Evolutionary conservation across 2,113 vertebrate species (phyloP).

Genomic region (Aphelocoma coerulescens): DNA sequence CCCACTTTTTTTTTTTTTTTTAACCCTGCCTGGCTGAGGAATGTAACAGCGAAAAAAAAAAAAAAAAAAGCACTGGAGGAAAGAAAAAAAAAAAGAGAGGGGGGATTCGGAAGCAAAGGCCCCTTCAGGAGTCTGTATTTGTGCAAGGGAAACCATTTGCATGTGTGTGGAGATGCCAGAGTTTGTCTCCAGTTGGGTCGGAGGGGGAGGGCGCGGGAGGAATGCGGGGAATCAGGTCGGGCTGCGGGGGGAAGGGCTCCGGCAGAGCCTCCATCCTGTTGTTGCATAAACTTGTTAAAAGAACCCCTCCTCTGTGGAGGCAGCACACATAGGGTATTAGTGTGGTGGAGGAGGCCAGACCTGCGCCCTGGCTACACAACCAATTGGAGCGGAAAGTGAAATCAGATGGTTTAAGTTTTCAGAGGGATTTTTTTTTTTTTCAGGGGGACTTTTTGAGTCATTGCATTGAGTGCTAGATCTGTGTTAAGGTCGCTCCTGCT

Average conservation of each 20-base stretch:
- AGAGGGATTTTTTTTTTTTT: slow-evolving; percentile 5
- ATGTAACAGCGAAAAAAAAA: neutral
- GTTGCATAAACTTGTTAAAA: slow-evolving; percentile 75
- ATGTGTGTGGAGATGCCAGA: slow-evolving; percentile 76
- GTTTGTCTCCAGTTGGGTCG: slow-evolving; percentile 74
- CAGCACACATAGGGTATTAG: slow-evolving; percentile 57
- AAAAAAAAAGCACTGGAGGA: neutral
- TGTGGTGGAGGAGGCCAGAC: slow-evolving; percentile 47
- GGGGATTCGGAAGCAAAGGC: slow-evolving; percentile 65
- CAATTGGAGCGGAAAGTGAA: slow-evolving; percentile 66
- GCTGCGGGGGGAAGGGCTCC: slow-evolving; percentile 72
- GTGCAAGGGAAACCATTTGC: slow-evolving; percentile 69
- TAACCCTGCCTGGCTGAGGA: slow-evolving; percentile 26
- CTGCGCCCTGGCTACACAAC: slow-evolving; percentile 53
- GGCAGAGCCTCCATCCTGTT: slow-evolving; percentile 70
- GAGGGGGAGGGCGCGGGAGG: slow-evolving; percentile 77
- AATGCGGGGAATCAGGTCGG: slow-evolving; percentile 85
- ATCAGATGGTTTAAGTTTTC: slow-evolving; percentile 68
- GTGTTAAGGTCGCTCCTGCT: slow-evolving; percentile 56
- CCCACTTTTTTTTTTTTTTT: neutral
- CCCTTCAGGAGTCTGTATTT: slow-evolving; percentile 63
- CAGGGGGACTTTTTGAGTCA: slow-evolving; percentile 55
- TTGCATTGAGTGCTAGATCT: slow-evolving; percentile 26
- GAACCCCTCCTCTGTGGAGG: slow-evolving; percentile 68
- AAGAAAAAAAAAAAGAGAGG: neutral